Evolutionary conservation across 2,113 vertebrate species (phyloP).

Genomic region (Taxidea taxus): DNA sequence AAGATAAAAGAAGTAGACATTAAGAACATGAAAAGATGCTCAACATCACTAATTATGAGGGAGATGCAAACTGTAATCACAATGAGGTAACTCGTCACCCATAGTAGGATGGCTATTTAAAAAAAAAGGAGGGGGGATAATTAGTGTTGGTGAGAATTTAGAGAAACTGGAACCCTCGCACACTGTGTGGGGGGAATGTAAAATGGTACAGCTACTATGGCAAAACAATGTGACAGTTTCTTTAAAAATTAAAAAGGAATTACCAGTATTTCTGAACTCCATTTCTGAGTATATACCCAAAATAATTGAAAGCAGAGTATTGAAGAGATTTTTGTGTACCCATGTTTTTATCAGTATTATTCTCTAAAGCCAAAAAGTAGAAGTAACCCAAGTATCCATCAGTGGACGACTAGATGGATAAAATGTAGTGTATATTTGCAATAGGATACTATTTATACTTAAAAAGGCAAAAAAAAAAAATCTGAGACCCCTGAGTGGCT

Average conservation of each 20-base stretch:
- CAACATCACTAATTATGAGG: background rate
- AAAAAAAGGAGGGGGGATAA: background rate
- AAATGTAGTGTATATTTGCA: background rate
- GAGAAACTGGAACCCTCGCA: background rate
- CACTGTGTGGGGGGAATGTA: too few relatives aligned
- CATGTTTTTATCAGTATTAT: background rate
- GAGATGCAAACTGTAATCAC: background rate
- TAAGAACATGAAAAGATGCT: background rate
- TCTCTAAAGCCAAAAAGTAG: background rate
- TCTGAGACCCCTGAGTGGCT: too few relatives aligned
- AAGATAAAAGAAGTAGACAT: background rate
- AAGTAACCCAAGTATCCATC: background rate
- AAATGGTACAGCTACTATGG: too few relatives aligned
- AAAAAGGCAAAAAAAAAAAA: background rate
- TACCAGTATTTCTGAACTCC: too few relatives aligned
- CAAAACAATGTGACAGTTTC: too few relatives aligned
- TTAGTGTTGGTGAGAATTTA: too few relatives aligned
- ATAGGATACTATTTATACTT: background rate
- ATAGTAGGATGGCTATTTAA: background rate
- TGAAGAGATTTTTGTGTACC: background rate
- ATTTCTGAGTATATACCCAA: background rate
- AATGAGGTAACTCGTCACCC: background rate
- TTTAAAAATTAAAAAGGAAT: background rate
- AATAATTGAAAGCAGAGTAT: background rate
- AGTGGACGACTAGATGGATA: background rate